phyloP scores from a whole-genome alignment of 2,888 invertebrate species.

The Hermaeophaga mercurialis region DNA sequence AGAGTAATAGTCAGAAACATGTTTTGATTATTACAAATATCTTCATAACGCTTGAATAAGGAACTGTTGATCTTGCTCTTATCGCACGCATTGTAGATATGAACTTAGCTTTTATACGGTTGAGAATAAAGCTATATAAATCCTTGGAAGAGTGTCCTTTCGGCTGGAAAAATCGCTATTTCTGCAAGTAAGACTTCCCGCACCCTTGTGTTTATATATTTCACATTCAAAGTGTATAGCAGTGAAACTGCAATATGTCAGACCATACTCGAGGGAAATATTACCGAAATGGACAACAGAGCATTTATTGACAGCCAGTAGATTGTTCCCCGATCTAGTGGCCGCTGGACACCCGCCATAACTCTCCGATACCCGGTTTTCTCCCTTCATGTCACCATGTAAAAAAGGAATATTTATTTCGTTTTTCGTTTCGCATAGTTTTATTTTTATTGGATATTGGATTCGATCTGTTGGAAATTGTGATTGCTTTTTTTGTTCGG shows the following conservation, averaged over 20 bases:
- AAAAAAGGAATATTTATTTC: constrained; percentile 54
- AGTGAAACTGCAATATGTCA: constrained; percentile 56
- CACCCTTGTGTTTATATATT: constrained; percentile 39
- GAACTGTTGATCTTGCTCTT: too few relatives aligned
- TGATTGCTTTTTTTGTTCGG: constrained; percentile 46
- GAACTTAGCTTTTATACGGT: too few relatives aligned
- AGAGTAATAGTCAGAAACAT: too few relatives aligned
- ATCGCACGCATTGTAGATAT: too few relatives aligned
- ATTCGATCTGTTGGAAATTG: constrained; percentile 51
- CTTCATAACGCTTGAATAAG: too few relatives aligned
- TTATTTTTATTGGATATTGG: constrained; percentile 55
- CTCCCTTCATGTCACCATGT: constrained; percentile 43
- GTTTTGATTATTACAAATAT: too few relatives aligned
- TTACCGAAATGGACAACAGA: constrained; percentile 53
- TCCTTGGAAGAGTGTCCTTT: not conserved
- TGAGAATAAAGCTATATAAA: too few relatives aligned
- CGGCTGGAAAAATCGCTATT: constrained; percentile 14
- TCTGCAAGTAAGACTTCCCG: constrained; percentile 12
- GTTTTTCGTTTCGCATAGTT: constrained; percentile 54
- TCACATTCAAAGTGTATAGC: constrained; percentile 50
- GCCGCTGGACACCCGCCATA: constrained; percentile 56
- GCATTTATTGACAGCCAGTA: constrained; percentile 58
- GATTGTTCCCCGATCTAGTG: constrained; percentile 58
- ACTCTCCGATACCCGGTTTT: constrained; percentile 50
- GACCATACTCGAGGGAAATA: constrained; percentile 56